Conservation (phyloP, 1,140 invertebrate species). For the Drosophila jambulina region DNA sequence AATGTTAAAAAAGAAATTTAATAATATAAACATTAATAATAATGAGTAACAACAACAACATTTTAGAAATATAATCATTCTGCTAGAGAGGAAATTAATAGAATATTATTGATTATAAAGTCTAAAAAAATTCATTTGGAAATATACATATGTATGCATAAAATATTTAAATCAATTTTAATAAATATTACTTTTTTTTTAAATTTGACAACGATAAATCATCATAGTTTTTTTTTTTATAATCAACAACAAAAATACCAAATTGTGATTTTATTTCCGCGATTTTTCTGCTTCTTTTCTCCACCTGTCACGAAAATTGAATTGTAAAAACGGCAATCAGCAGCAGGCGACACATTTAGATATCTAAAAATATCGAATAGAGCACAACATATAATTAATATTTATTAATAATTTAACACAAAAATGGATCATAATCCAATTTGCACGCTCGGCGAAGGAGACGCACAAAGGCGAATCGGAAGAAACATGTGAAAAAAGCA, state of each 20-base stretch:
- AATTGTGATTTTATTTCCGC: background rate
- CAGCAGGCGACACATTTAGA: background rate
- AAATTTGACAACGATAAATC: constrained; percentile 3
- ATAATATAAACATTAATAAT: background rate
- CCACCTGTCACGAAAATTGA: background rate
- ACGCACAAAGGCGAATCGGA: constrained; percentile 1
- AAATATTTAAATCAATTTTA: background rate
- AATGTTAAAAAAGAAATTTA: too few relatives aligned
- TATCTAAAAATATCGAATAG: constrained; percentile 31
- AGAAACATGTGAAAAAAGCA: constrained; percentile 1
- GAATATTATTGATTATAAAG: background rate
- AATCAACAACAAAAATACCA: background rate
- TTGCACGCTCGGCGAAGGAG: background rate
- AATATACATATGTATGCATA: background rate
- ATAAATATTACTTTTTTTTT: too few relatives aligned
- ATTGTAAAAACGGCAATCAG: constrained; percentile 7
- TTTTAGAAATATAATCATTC: too few relatives aligned
- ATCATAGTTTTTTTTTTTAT: background rate
- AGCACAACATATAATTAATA: constrained; percentile 17
- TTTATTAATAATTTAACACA: constrained; percentile 25
- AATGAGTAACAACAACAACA: too few relatives aligned
- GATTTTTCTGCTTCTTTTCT: constrained; percentile 1
- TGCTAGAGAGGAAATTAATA: background rate
- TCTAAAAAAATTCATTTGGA: background rate
- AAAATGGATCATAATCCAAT: constrained; percentile 15